A percentile compares a stretch with the other conserved stretches of the same genome.
These are phyloP conservation scores for Pollenia labialis DNA, from an alignment of 2,888 invertebrate species.

Conservation along the genomic window DNA sequence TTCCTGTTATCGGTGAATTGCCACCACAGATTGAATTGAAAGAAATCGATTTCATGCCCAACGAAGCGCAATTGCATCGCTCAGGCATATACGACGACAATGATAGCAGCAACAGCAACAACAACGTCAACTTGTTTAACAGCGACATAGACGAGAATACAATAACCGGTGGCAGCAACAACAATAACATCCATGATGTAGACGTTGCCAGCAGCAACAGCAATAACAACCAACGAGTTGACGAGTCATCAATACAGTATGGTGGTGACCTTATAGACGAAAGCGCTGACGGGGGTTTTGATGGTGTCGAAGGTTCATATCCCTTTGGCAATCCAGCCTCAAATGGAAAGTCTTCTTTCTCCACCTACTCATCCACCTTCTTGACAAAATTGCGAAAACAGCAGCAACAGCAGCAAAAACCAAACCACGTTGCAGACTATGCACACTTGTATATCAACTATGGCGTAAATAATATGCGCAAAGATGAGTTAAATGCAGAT, in stretches of 20 bases:
- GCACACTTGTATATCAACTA: constrained; percentile 77
- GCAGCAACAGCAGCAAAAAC: constrained; percentile 57
- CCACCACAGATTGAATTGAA: constrained; percentile 84
- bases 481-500: constrained; percentile 81
- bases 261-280: constrained; percentile 83
- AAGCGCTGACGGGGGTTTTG: constrained; percentile 79
- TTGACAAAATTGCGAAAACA: constrained; percentile 67
- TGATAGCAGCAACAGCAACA: constrained; percentile 72
- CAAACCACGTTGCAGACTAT: constrained; percentile 75
- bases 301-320: constrained; percentile 82
- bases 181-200: constrained; percentile 46
- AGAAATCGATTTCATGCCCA: constrained; percentile 83
- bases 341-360: constrained; percentile 33
- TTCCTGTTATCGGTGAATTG: constrained; percentile 84
- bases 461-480: constrained; percentile 81
- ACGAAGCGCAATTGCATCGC: constrained; percentile 76
- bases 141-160: constrained; percentile 55
- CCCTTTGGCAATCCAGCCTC: constrained; percentile 81
- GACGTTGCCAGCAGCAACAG: constrained; percentile 45
- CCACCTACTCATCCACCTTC: constrained; percentile 64
- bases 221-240: constrained; percentile 75
- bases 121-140: constrained; percentile 74
- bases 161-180: constrained; percentile 53
- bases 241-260: constrained; percentile 83
- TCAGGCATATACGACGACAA: constrained; percentile 75